Percentiles rank a stretch among this genome's conserved stretches.
Evolutionary conservation across 53 echinoderm and acorn worm species (phyloP).

Genomic region (Glandiceps talaboti): DNA sequence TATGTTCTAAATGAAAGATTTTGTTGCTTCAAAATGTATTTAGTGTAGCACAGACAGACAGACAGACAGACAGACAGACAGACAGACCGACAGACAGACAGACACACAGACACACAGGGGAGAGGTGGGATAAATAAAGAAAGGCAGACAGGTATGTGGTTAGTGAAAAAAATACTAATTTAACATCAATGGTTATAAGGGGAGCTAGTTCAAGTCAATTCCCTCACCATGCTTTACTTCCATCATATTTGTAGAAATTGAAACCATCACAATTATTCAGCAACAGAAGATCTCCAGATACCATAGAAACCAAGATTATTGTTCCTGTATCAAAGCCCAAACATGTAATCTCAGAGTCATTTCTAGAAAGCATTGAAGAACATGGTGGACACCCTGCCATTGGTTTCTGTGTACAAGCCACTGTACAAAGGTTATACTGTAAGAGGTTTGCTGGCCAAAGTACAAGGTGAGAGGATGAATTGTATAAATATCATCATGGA

Average conservation of each 20-base stretch:
- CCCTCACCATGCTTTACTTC: no score
- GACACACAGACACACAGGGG: no score
- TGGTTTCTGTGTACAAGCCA: conserved; percentile 48
- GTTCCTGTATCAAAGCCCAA: background rate
- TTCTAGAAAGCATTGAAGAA: conserved; percentile 57
- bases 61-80: no score
- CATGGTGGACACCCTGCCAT: conserved; percentile 33
- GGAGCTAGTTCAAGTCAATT: no score
- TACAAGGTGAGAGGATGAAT: conserved; percentile 10
- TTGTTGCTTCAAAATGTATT: no score
- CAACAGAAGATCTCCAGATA: background rate
- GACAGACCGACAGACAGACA: no score
- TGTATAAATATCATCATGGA: background rate
- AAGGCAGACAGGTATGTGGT: no score
- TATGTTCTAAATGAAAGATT: no score
- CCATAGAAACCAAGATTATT: background rate
- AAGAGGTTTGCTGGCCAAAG: conserved; percentile 11
- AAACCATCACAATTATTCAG: background rate
- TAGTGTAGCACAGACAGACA: no score
- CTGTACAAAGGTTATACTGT: conserved; percentile 39
- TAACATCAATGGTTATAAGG: no score
- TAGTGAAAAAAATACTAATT: no score
- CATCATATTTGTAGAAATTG: background rate
- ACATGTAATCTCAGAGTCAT: conserved; percentile 28
- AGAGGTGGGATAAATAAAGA: no score